phyloP scores from a whole-genome alignment of 2,113 vertebrate species.

The Sminthopsis crassicaudata region DNA sequence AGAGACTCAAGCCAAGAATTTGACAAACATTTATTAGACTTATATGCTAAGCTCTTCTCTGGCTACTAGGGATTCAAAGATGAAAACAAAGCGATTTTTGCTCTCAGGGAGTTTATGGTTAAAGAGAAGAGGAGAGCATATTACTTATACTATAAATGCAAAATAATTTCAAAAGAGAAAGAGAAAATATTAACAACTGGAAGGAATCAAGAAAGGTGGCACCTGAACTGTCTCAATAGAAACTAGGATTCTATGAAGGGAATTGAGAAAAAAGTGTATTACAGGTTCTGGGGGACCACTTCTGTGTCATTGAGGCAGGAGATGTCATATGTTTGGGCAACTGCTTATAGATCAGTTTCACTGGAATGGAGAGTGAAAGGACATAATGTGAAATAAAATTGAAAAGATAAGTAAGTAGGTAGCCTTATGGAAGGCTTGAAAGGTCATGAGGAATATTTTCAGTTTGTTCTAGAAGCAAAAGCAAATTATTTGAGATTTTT shows the following conservation, averaged over 20 bases:
- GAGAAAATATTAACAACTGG: background rate
- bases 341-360: background rate
- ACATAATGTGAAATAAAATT: background rate
- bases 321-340: background rate
- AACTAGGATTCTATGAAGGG: background rate
- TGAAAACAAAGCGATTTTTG: background rate
- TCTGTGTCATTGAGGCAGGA: background rate
- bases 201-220: background rate
- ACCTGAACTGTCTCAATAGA: background rate
- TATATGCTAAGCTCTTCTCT: background rate
- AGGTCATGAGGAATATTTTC: background rate
- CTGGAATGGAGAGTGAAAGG: background rate
- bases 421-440: background rate
- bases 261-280: background rate
- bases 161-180: background rate
- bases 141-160: background rate
- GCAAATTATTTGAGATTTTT: background rate
- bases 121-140: background rate
- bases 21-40: conserved; percentile 4
- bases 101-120: conserved; percentile 5
- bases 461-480: background rate
- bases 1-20: background rate
- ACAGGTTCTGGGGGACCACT: background rate
- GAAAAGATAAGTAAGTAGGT: background rate
- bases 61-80: background rate